phyloP scores from a whole-genome alignment of 1,140 invertebrate species.

The Pomacea maculata region DNA sequence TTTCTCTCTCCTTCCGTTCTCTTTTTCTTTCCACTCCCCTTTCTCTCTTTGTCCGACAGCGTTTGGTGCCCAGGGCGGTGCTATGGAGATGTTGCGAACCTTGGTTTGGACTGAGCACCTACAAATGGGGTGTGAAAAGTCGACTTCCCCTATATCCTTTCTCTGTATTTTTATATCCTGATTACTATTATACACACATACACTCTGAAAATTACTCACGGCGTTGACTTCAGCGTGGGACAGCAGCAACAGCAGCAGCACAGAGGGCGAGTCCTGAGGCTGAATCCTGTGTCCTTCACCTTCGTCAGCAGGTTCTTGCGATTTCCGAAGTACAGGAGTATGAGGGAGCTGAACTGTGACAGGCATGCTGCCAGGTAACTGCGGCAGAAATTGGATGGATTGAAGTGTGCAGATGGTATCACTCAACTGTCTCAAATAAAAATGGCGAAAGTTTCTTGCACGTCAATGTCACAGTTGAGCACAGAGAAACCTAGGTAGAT shows the following conservation, averaged over 20 bases:
- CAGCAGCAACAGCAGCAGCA: constrained; percentile 38
- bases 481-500: not conserved
- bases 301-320: constrained; percentile 12
- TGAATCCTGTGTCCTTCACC: constrained; percentile 23
- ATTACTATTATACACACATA: no score
- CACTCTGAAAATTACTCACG: not conserved
- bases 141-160: no score
- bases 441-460: not conserved
- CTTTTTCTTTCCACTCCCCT: no score
- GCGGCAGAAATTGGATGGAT: constrained; percentile 5
- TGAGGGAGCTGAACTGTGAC: constrained; percentile 28
- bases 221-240: not conserved
- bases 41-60: no score
- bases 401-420: no score
- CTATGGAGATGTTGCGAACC: no score
- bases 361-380: constrained; percentile 38
- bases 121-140: no score
- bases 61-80: no score
- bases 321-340: constrained; percentile 31
- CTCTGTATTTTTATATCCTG: no score
- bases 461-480: not conserved
- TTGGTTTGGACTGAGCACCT: no score
- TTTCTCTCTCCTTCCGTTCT: no score
- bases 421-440: not conserved
- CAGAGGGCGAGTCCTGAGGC: constrained; percentile 28